These are phyloP conservation scores for Drosophila pseudoananassae DNA, from an alignment of 1,140 invertebrate genomes.

Conservation along the genomic window DNA sequence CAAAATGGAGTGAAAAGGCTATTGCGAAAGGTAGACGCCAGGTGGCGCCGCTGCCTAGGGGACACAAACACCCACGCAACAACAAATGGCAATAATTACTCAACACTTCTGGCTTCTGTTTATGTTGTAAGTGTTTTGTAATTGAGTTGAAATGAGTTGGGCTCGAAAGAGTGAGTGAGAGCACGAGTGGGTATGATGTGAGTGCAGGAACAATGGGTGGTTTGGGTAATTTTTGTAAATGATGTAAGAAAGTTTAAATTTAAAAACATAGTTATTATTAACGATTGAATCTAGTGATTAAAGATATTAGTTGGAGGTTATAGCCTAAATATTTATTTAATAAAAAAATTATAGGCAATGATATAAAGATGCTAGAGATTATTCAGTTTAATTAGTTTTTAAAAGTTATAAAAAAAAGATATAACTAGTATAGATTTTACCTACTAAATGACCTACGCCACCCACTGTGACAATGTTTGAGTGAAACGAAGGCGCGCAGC, in stretches of 20 bases:
- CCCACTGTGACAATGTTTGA: conserved; percentile 5
- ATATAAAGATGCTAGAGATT: too few species aligned
- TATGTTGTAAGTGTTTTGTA: conserved; percentile 54
- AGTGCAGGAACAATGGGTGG: not conserved
- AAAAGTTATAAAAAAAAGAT: not conserved
- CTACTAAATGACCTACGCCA: not conserved
- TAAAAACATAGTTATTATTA: too few species aligned
- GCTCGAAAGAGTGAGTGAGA: conserved; percentile 21
- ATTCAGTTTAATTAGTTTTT: too few species aligned
- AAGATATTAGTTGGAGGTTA: too few species aligned
- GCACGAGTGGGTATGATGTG: conserved; percentile 8
- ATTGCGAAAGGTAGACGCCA: conserved; percentile 20
- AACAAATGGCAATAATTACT: conserved; percentile 72
- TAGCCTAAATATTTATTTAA: too few species aligned
- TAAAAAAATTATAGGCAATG: too few species aligned
- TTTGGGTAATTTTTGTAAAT: not conserved
- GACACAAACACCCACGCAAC: conserved; percentile 14
- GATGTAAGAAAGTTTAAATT: too few species aligned
- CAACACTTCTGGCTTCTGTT: conserved; percentile 51
- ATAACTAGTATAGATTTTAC: not conserved
- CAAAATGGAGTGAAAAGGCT: conserved; percentile 18
- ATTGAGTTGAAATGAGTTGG: conserved; percentile 25
- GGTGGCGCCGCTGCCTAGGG: conserved; percentile 13
- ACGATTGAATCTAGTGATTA: too few species aligned
- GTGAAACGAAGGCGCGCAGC: conserved; percentile 37